phyloP scores from a whole-genome alignment of 2,888 invertebrate genomes.

The Eupithecia abbreviata region DNA sequence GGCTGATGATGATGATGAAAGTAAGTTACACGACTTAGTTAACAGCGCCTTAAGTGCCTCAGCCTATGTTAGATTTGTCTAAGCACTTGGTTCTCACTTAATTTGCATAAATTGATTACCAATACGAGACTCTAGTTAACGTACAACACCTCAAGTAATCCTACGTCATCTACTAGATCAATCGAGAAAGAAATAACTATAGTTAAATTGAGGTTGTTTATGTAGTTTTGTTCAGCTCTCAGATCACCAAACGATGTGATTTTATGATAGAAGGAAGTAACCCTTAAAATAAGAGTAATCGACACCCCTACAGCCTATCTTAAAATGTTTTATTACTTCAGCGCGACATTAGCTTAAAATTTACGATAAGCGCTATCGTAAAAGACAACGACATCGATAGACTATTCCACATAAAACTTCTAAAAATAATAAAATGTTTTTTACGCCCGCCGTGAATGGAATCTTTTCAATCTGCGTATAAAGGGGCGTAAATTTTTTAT shows the following conservation, averaged over 20 bases:
- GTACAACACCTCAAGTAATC: too few species aligned
- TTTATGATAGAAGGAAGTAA: background rate
- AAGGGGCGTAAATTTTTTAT: constrained; percentile 51
- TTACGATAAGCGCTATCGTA: constrained; percentile 56
- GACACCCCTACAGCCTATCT: constrained; percentile 36
- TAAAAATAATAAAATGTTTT: constrained; percentile 50
- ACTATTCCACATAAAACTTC: constrained; percentile 47
- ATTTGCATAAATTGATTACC: too few species aligned
- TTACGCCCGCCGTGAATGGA: constrained; percentile 41
- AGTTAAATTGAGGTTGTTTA: background rate
- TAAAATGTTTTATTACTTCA: constrained; percentile 52
- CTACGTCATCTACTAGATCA: too few species aligned
- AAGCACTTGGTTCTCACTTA: too few species aligned
- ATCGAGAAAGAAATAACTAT: background rate
- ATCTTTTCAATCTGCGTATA: constrained; percentile 50
- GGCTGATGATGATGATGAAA: too few species aligned
- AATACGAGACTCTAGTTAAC: too few species aligned
- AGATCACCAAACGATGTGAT: background rate
- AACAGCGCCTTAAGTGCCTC: too few species aligned
- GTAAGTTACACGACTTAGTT: too few species aligned
- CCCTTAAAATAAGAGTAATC: background rate
- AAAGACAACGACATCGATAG: constrained; percentile 50
- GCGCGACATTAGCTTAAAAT: constrained; percentile 53
- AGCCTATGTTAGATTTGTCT: too few species aligned
- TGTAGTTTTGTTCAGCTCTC: background rate